A percentile compares a stretch with the other conserved stretches of the same genome.
These are phyloP conservation scores for Lysandra coridon DNA, from an alignment of 2,888 invertebrate genomes.

Conservation along the genomic window DNA sequence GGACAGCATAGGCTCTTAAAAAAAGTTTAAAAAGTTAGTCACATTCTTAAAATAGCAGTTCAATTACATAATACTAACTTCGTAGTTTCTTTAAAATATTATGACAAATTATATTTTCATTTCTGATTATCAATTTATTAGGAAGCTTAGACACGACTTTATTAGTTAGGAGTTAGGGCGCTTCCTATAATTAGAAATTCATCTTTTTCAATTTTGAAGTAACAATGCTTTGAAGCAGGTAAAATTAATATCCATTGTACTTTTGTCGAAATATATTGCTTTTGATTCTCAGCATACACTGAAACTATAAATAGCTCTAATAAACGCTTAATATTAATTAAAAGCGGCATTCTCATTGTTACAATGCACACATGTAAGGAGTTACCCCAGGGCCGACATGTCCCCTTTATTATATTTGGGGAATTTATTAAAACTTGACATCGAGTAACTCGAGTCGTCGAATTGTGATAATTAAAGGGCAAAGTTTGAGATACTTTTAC, in stretches of 20 bases:
- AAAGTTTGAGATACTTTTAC: neutral
- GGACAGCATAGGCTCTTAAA: no score
- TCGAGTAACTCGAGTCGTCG: neutral
- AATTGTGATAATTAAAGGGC: neutral
- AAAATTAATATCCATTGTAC: neutral
- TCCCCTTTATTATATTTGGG: neutral
- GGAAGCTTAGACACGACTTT: no score
- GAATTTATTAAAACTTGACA: conserved; percentile 17
- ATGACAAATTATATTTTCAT: no score
- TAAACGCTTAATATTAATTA: conserved; percentile 11
- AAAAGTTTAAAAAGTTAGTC: neutral
- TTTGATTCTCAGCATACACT: neutral
- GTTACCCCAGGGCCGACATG: neutral
- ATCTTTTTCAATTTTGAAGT: neutral
- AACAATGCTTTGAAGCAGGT: neutral
- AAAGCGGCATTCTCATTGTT: neutral
- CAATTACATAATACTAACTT: neutral
- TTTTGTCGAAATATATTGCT: neutral
- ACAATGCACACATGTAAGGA: neutral
- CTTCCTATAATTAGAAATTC: neutral
- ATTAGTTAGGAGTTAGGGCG: no score
- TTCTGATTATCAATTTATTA: no score
- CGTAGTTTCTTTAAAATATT: no score
- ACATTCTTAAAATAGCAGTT: neutral
- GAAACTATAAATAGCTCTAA: neutral